Evolutionary conservation across 2,888 invertebrate genomes (phyloP).

Genomic region (Polydrusus pterygomalis): DNA sequence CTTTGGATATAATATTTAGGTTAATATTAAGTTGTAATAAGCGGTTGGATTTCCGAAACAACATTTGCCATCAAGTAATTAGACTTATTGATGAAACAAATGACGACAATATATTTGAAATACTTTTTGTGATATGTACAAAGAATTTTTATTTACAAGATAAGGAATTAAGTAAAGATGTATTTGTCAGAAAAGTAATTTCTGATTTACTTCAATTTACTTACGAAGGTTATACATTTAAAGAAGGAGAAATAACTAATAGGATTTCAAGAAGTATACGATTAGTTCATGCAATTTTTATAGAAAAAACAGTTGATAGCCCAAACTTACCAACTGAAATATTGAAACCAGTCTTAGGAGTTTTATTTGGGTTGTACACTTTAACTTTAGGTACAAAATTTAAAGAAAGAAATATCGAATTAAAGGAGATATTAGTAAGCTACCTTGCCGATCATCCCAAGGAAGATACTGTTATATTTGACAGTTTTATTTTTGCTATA

Average conservation of each 20-base stretch:
- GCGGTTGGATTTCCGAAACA: conserved; percentile 74
- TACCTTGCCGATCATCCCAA: conserved; percentile 57
- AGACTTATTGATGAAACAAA: conserved; percentile 67
- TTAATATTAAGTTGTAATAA: conserved; percentile 77
- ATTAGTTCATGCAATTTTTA: conserved; percentile 63
- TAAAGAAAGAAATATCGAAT: conserved; percentile 66
- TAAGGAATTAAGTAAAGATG: conserved; percentile 69
- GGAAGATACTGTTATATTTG: conserved; percentile 63
- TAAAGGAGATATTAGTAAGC: conserved; percentile 62
- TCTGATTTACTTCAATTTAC: conserved; percentile 59
- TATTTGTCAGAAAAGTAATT: conserved; percentile 66
- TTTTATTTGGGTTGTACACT: conserved; percentile 71
- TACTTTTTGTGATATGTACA: conserved; percentile 75
- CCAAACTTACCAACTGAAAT: conserved; percentile 67
- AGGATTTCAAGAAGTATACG: conserved; percentile 62
- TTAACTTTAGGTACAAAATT: conserved; percentile 66
- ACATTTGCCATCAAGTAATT: conserved; percentile 74
- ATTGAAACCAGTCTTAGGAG: conserved; percentile 70
- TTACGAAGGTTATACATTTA: conserved; percentile 62
- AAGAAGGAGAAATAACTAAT: conserved; percentile 62
- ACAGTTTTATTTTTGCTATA: conserved; percentile 67
- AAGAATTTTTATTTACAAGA: conserved; percentile 74
- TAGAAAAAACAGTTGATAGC: conserved; percentile 60
- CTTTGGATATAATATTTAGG: conserved; percentile 79
- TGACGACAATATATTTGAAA: conserved; percentile 58